phyloP scores from a whole-genome alignment of 1,140 invertebrate species.

The Apis cerana region DNA sequence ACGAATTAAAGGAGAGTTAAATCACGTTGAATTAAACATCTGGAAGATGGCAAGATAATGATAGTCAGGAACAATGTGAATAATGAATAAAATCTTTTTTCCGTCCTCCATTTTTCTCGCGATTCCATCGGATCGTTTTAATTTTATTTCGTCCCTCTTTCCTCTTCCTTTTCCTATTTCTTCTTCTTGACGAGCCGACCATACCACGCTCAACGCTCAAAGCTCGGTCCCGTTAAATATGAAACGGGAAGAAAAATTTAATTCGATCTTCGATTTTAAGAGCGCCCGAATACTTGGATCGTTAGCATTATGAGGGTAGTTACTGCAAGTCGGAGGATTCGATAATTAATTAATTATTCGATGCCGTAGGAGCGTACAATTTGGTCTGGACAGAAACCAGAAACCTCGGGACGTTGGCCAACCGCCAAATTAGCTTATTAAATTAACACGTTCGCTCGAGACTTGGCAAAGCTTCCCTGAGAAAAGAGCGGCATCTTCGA shows the following conservation, averaged over 20 bases:
- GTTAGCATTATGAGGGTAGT: conserved; percentile 39
- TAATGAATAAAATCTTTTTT: neutral
- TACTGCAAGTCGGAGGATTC: conserved; percentile 24
- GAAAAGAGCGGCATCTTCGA: conserved; percentile 35
- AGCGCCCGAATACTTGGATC: conserved; percentile 22
- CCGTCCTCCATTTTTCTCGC: neutral
- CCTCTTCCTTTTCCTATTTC: neutral
- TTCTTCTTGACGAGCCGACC: neutral
- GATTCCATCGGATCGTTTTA: neutral
- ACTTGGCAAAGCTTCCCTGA: conserved; percentile 55
- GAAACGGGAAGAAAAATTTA: neutral
- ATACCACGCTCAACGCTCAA: neutral
- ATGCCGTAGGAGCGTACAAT: conserved; percentile 53
- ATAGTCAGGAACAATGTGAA: neutral
- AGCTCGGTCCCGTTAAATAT: neutral
- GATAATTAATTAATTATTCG: conserved; percentile 70
- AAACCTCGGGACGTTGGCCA: conserved; percentile 67
- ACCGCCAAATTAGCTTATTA: conserved; percentile 74
- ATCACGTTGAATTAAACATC: neutral
- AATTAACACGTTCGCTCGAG: conserved; percentile 67
- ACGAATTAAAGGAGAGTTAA: neutral
- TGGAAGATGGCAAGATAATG: neutral
- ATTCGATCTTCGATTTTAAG: conserved; percentile 22
- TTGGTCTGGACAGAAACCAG: conserved; percentile 63
- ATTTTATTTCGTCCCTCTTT: neutral